These are phyloP conservation scores for Chaetophractus vellerosus DNA, from an alignment of 2,797 vertebrate species.

Conservation along the genomic window DNA sequence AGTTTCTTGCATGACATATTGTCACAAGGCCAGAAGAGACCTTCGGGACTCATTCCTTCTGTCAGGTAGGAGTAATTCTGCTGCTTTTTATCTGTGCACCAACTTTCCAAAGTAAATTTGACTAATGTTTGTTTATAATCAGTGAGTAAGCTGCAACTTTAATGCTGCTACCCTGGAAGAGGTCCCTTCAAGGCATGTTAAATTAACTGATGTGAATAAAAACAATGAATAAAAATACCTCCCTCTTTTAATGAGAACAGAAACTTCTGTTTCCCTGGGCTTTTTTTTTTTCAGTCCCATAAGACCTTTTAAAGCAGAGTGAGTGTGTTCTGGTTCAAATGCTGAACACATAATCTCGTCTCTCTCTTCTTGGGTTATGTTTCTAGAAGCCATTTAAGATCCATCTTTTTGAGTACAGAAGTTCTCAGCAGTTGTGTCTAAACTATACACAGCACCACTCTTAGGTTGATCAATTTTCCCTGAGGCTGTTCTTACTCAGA, in stretches of 20 bases:
- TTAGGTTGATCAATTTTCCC: not conserved
- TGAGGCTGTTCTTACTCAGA: not conserved
- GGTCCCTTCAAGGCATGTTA: conserved; percentile 85
- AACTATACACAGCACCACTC: not conserved
- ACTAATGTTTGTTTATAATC: conserved; percentile 87
- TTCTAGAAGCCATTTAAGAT: conserved; percentile 74
- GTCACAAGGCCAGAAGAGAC: conserved; percentile 56
- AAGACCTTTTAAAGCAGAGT: conserved; percentile 83
- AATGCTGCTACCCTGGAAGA: conserved; percentile 78
- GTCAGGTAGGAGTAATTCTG: conserved; percentile 78
- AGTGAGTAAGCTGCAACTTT: conserved; percentile 83
- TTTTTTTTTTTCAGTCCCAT: conserved; percentile 64
- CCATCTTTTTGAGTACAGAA: conserved; percentile 68
- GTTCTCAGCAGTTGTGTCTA: conserved; percentile 10
- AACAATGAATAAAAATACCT: conserved; percentile 86
- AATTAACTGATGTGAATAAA: conserved; percentile 86
- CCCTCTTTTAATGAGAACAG: conserved; percentile 83
- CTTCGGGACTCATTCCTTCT: conserved; percentile 70
- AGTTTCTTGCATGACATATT: conserved; percentile 55
- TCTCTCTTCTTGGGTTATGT: conserved; percentile 71
- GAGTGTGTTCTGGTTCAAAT: conserved; percentile 81
- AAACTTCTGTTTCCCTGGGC: conserved; percentile 82
- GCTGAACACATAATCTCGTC: conserved; percentile 77
- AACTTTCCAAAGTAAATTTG: conserved; percentile 83
- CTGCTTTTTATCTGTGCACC: conserved; percentile 70